Percentiles rank a stretch among this genome's conserved stretches.
phyloP scores from a whole-genome alignment of 2,797 vertebrate species.

The Squalus acanthias region DNA sequence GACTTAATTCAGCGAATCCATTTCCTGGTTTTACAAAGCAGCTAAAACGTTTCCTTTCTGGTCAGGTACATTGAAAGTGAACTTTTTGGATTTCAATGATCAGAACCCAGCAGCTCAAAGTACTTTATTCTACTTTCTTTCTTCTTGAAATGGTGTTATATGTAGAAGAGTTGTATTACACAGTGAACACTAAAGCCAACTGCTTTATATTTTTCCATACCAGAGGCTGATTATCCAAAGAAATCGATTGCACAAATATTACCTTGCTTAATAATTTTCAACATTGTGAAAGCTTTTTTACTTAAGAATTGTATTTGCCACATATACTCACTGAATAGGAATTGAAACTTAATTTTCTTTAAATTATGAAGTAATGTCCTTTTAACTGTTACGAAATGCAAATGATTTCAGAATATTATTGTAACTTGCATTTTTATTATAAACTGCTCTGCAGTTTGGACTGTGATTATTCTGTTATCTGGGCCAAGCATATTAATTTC shows the following conservation, averaged over 20 bases:
- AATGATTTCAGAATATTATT: not conserved
- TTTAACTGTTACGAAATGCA: not conserved
- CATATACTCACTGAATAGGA: not conserved
- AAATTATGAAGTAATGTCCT: not conserved
- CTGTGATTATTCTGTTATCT: not conserved
- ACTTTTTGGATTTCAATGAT: not conserved
- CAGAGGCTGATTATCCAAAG: not conserved
- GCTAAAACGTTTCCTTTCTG: not conserved
- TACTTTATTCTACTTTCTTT: not conserved
- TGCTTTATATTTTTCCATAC: not conserved
- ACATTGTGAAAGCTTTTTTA: not conserved
- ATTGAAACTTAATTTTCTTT: not conserved
- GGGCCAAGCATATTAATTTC: not conserved
- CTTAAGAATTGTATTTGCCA: not conserved
- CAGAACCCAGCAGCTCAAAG: not conserved
- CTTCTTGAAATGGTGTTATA: not conserved
- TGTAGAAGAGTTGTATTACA: not conserved
- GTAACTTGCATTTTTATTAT: not conserved
- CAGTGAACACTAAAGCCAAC: not conserved
- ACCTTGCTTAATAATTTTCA: not conserved
- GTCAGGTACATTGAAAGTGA: not conserved
- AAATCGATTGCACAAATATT: not conserved
- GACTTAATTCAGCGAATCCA: not conserved
- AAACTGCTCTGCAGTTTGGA: not conserved
- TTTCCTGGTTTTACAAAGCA: not conserved